Conservation (phyloP, 2,113 vertebrate genomes). For the Pelodiscus sinensis region DNA sequence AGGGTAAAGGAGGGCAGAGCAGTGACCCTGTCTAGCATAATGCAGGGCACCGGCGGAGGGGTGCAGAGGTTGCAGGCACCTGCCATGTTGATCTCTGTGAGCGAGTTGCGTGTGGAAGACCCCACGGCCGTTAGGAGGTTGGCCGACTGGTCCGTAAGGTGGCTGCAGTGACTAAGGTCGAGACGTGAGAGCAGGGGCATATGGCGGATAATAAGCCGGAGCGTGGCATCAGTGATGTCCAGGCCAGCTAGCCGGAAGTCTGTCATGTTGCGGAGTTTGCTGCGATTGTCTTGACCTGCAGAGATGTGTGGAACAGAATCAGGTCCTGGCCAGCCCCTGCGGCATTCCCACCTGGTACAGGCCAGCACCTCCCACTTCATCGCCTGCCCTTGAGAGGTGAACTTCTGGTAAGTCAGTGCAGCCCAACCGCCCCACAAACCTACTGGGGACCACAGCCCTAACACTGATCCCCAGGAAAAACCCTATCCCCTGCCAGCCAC, state of each 20-base stretch:
- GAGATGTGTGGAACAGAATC: neutral
- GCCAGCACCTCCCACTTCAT: neutral
- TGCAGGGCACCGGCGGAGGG: neutral
- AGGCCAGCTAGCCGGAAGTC: constrained; percentile 93
- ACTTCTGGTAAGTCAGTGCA: neutral
- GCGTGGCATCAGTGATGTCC: constrained; percentile 93
- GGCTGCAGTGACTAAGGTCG: constrained; percentile 95
- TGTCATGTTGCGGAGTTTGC: constrained; percentile 94
- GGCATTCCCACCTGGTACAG: neutral
- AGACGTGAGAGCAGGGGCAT: constrained; percentile 96
- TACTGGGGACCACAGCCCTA: neutral
- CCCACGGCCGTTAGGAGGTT: constrained; percentile 96
- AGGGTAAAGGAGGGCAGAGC: neutral
- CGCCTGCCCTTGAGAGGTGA: neutral
- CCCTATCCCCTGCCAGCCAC: neutral
- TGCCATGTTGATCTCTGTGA: constrained; percentile 95
- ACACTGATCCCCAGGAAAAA: neutral
- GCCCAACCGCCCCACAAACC: neutral
- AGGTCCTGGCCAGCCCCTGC: rapidly evolving
- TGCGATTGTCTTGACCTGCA: constrained; percentile 94
- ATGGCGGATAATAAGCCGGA: constrained; percentile 96
- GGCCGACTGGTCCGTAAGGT: constrained; percentile 93
- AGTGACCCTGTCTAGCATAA: neutral
- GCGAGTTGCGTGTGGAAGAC: constrained; percentile 95
- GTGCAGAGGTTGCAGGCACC: constrained; percentile 76